These are phyloP conservation scores for Prunella strophiata DNA, from an alignment of 2,797 vertebrate species.

Conservation along the genomic window DNA sequence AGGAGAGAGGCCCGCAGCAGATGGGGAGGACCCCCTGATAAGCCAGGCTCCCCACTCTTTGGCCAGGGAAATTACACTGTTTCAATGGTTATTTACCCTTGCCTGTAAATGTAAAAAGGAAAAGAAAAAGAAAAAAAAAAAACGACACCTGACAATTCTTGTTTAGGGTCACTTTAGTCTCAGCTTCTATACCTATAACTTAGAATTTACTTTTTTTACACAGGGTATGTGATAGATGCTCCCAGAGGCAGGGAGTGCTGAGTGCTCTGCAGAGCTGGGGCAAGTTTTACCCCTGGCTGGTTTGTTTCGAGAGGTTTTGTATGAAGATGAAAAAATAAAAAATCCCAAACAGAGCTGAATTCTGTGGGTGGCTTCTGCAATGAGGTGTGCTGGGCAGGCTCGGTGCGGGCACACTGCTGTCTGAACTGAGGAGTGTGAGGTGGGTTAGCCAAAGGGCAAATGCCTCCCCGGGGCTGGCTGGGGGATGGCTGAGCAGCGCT, in stretches of 20 bases:
- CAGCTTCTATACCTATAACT: neutral
- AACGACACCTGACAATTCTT: neutral
- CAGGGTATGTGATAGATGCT: neutral
- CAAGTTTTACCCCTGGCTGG: neutral
- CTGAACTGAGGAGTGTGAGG: neutral
- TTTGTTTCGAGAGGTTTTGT: neutral
- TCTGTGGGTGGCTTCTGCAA: fast-evolving
- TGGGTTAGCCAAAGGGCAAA: neutral
- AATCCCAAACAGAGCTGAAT: fast-evolving
- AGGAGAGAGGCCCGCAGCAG: neutral
- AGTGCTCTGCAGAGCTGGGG: neutral
- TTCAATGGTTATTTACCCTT: neutral
- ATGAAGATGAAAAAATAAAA: neutral
- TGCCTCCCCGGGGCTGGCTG: no score
- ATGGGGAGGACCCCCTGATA: neutral
- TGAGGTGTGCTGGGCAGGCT: fast-evolving
- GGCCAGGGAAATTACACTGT: neutral
- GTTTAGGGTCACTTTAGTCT: neutral
- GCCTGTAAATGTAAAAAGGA: neutral
- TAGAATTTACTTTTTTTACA: neutral
- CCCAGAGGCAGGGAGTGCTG: neutral
- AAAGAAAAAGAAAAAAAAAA: neutral
- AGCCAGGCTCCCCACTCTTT: neutral
- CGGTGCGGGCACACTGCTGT: fast-evolving
- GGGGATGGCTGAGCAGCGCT: neutral